Base-by-base conservation (phyloP, 2,113 vertebrate species). In the Limnothrissa miodon region DNA sequence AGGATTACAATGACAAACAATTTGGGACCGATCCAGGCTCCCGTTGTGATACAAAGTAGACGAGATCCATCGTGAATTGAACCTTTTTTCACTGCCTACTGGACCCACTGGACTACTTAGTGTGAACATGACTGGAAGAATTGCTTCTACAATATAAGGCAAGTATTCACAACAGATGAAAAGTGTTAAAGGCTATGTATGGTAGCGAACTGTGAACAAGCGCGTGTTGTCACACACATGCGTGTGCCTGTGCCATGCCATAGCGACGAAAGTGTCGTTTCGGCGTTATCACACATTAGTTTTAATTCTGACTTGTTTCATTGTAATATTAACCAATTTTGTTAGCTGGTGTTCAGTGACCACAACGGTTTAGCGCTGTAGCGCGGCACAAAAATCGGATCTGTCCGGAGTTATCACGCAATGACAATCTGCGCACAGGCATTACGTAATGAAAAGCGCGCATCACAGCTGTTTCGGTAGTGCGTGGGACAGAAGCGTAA, bases 1-100 rank as follows among this genome's bases (percentile, higher is more conserved):
- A 83, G 89, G 92, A 90, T 91, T 81, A 93, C 92, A 91, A 93
- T 94, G 93, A 92, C 93, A 92, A 88, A 89, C 85, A 82, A 82
- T 86, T 39, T 70, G 29, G 53, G 83, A 19, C 84, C 89, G 82
- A 83, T 83, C 86, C 89, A 83, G 88, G 90, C 89, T 88, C 88
- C 87, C 25, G 90, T 88, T 88, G 88, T 87, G 83, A 87, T 81
- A 80, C 84, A 86, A 74, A 86, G 79, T 80, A 83, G 25, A 86
- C 85, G 87, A 88, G 46, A 83, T 82, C 59, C 88, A 11, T 42
- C 87, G 84, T 88, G 90, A n/a, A 87, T 89, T 86, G 1, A 80
- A 46, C 85, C 84, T 82, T 89, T 19, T 25, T 33, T 74, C 33
- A 29, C 29, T 33, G 13, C 36, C 33, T 36, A 86, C n/a, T 15